A percentile compares a stretch with the other conserved stretches of the same genome.
Evolutionary conservation across 2,113 vertebrate species (phyloP).

Genomic region (Labeo catla): DNA sequence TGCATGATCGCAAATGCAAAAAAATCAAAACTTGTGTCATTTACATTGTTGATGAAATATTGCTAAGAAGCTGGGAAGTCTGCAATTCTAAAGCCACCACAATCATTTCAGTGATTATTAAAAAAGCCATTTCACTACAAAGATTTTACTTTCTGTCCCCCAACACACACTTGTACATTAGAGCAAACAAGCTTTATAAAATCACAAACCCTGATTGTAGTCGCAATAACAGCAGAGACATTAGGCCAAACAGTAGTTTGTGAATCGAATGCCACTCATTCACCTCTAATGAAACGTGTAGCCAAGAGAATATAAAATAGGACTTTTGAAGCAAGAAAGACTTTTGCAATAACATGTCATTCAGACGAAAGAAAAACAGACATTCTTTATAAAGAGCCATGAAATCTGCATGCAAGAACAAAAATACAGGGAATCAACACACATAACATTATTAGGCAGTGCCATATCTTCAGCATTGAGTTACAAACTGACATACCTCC

Average conservation of each 20-base stretch:
- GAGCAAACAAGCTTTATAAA: conserved; percentile 78
- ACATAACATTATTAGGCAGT: conserved; percentile 57
- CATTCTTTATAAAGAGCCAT: conserved; percentile 49
- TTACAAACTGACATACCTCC: conserved; percentile 63
- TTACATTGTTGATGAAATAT: conserved; percentile 55
- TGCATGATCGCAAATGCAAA: conserved; percentile 43
- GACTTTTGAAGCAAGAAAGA: conserved; percentile 50
- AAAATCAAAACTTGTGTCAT: conserved; percentile 37
- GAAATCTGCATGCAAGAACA: conserved; percentile 59
- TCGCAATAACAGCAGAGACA: conserved; percentile 67
- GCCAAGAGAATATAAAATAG: conserved; percentile 57
- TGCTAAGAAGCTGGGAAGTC: conserved; percentile 57
- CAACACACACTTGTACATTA: conserved; percentile 74
- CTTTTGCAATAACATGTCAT: conserved; percentile 48
- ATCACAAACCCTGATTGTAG: conserved; percentile 68
- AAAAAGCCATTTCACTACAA: conserved; percentile 59
- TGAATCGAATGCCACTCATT: conserved; percentile 68
- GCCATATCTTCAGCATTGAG: conserved; percentile 60
- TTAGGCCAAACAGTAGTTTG: conserved; percentile 58
- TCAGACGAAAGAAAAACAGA: conserved; percentile 55
- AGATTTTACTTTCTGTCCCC: conserved; percentile 57
- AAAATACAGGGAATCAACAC: conserved; percentile 53
- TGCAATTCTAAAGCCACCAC: conserved; percentile 62
- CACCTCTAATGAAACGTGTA: conserved; percentile 55
- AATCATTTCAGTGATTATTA: conserved; percentile 65